Evolutionary conservation across 2,888 invertebrate species (phyloP).

Genomic region (Calameuta filiformis): DNA sequence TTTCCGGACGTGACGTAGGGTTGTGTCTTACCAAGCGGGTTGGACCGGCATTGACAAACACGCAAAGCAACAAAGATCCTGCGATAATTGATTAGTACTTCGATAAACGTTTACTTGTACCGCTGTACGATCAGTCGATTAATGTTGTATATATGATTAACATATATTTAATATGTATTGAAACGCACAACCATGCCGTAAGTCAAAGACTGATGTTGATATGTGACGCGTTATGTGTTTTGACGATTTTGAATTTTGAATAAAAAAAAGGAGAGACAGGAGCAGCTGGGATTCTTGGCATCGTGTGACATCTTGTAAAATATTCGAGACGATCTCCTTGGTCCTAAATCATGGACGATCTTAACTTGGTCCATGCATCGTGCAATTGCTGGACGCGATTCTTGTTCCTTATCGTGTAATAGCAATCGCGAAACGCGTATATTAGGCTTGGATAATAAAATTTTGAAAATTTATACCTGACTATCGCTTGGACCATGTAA

Average conservation of each 20-base stretch:
- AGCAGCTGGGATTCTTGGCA: not conserved
- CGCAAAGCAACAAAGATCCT: slow-evolving; percentile 53
- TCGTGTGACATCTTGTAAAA: not conserved
- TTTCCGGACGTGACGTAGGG: slow-evolving; percentile 12
- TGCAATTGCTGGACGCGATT: not conserved
- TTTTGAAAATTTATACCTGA: slow-evolving; percentile 72
- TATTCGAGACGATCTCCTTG: not conserved
- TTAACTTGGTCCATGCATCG: not conserved
- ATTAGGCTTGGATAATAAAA: not conserved
- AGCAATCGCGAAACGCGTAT: not conserved
- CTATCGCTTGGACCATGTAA: slow-evolving; percentile 93
- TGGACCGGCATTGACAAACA: slow-evolving; percentile 51
- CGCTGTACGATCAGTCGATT: not conserved
- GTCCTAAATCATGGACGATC: not conserved
- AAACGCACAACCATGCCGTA: not conserved
- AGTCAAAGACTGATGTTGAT: not conserved
- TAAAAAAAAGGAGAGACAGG: not conserved
- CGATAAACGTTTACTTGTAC: not conserved
- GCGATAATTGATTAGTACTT: slow-evolving; percentile 45
- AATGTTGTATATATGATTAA: not conserved
- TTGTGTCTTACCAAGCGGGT: slow-evolving; percentile 52
- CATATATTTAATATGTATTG: not conserved
- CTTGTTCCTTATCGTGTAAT: not conserved
- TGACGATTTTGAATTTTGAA: not conserved
- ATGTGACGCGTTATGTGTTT: not conserved